These are phyloP conservation scores for Leptarthrus brevirostris DNA, from an alignment of 2,888 invertebrate species.

Conservation along the genomic window DNA sequence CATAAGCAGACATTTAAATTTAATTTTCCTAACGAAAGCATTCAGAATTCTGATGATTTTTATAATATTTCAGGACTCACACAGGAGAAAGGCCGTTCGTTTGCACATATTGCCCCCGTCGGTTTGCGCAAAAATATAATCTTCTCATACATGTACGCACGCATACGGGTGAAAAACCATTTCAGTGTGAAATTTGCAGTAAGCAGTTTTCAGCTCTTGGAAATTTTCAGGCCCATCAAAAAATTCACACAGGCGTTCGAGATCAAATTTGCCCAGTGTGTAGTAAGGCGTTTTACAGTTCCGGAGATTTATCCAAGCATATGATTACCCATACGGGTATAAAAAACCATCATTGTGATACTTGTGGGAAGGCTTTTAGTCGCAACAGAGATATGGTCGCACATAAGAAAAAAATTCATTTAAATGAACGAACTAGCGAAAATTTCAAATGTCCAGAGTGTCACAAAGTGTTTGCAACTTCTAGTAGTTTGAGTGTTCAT, in stretches of 20 bases:
- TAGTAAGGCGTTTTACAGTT: slow-evolving; percentile 72
- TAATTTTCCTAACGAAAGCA: too few relatives aligned
- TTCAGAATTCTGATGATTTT: too few relatives aligned
- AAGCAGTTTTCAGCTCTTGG: slow-evolving; percentile 73
- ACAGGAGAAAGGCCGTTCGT: slow-evolving; percentile 72
- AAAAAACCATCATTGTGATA: slow-evolving; percentile 72
- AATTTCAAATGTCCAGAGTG: slow-evolving; percentile 66
- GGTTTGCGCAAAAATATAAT: slow-evolving; percentile 74
- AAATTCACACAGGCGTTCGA: slow-evolving; percentile 72
- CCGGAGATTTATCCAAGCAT: slow-evolving; percentile 72
- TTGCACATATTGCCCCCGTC: slow-evolving; percentile 71
- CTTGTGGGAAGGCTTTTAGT: slow-evolving; percentile 71
- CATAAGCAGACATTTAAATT: too few relatives aligned
- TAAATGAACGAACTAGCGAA: slow-evolving; percentile 58
- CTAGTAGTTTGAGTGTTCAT: slow-evolving; percentile 63
- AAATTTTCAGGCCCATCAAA: slow-evolving; percentile 74
- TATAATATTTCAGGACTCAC: slow-evolving; percentile 68
- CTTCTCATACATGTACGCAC: slow-evolving; percentile 71
- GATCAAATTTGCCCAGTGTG: slow-evolving; percentile 73
- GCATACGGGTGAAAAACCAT: slow-evolving; percentile 72
- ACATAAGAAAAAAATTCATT: slow-evolving; percentile 65
- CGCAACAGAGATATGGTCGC: slow-evolving; percentile 71
- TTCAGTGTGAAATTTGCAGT: slow-evolving; percentile 74
- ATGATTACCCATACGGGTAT: slow-evolving; percentile 72
- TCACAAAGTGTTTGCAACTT: slow-evolving; percentile 64